A percentile compares a stretch with the other conserved stretches of the same genome.
phyloP scores from a whole-genome alignment of 1,140 invertebrate species.

The Arion vulgaris region DNA sequence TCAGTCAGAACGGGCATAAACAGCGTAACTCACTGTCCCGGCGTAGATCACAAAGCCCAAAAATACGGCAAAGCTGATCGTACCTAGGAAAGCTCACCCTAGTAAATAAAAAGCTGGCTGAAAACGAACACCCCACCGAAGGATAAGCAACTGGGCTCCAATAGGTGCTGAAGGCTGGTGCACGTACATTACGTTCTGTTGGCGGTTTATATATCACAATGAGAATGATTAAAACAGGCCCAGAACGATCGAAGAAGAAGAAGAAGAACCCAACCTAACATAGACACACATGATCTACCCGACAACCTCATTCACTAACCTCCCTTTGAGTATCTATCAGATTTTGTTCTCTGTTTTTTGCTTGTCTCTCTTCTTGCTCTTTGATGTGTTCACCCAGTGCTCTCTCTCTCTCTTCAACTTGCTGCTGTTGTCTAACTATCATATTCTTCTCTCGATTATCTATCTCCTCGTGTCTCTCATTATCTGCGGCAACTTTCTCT shows the following conservation, averaged over 20 bases:
- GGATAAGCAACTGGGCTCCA: neutral
- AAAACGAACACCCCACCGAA: neutral
- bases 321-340: neutral
- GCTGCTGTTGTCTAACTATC: neutral
- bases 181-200: neutral
- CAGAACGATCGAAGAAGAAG: no score
- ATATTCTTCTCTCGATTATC: neutral
- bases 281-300: neutral
- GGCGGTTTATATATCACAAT: neutral
- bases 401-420: neutral
- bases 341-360: neutral
- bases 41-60: no score
- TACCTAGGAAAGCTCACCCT: no score
- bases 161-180: neutral
- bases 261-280: no score
- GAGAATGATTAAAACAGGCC: neutral
- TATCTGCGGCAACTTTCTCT: neutral
- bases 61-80: no score
- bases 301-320: neutral
- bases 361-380: neutral
- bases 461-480: neutral
- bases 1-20: no score
- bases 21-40: no score
- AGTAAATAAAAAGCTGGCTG: no score
- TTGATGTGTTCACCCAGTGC: neutral